Evolutionary conservation across 2,113 vertebrate genomes (phyloP).

Genomic region (Onychostoma macrolepis): DNA sequence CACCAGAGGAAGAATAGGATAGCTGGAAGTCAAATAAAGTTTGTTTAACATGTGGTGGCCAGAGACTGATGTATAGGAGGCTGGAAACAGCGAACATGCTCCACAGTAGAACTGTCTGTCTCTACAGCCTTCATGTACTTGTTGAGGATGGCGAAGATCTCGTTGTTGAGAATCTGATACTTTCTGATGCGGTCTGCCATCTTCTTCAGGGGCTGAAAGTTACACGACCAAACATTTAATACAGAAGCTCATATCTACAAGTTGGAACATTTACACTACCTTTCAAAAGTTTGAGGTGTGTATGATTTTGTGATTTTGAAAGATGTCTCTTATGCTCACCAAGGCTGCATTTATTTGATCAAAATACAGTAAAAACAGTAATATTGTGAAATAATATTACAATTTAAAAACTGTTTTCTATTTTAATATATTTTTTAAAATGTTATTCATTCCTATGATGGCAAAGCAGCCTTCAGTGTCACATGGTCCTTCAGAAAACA

Average conservation of each 20-base stretch:
- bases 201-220: slow-evolving; percentile 92
- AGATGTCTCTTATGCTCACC: not conserved
- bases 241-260: not conserved
- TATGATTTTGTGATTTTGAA: not conserved
- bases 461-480: not conserved
- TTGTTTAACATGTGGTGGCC: slow-evolving; percentile 94
- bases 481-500: not conserved
- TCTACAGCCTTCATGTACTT: slow-evolving; percentile 99
- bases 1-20: slow-evolving; percentile 37
- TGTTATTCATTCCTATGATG: not conserved
- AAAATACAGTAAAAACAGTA: not conserved
- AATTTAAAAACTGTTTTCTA: not conserved
- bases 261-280: not conserved
- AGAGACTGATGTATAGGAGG: slow-evolving; percentile 98
- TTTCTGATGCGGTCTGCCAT: slow-evolving; percentile 99
- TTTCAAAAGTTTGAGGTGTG: not conserved
- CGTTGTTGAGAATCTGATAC: slow-evolving; percentile 99
- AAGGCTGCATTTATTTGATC: not conserved
- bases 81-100: slow-evolving; percentile 99
- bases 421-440: not conserved
- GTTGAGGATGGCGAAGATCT: slow-evolving; percentile 98
- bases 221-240: not conserved
- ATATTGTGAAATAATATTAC: not conserved
- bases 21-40: slow-evolving; percentile 34
- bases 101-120: slow-evolving; percentile 97